Conservation (phyloP, 2,888 invertebrate genomes). For the Lydus trimaculatus region DNA sequence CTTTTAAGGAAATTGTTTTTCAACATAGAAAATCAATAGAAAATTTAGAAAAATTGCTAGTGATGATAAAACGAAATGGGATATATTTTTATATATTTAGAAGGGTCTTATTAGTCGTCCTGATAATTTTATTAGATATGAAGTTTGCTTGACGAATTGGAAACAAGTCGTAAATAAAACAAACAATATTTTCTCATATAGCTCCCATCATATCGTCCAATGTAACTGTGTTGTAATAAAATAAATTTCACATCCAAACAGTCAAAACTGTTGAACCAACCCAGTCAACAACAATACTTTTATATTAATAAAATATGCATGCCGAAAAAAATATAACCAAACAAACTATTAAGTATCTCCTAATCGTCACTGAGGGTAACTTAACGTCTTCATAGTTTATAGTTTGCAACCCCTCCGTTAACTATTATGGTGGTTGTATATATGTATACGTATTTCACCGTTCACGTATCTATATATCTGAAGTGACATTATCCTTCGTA, state of each 20-base stretch:
- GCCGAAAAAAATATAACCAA: too few relatives aligned
- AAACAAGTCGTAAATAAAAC: slow-evolving; percentile 35
- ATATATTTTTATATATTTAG: background rate
- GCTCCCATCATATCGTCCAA: slow-evolving; percentile 21
- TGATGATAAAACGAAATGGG: background rate
- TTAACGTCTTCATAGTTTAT: slow-evolving; percentile 28
- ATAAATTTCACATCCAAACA: slow-evolving; percentile 31
- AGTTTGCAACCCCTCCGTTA: slow-evolving; percentile 4
- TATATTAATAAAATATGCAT: background rate
- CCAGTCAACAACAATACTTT: background rate
- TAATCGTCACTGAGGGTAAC: slow-evolving; percentile 6
- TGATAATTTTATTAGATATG: slow-evolving; percentile 31
- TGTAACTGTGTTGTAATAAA: slow-evolving; percentile 18
- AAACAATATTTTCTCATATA: slow-evolving; percentile 33
- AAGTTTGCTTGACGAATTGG: slow-evolving; percentile 34
- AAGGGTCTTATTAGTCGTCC: slow-evolving; percentile 19
- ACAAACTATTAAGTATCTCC: background rate
- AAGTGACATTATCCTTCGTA: slow-evolving; percentile 42
- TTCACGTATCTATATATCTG: slow-evolving; percentile 37
- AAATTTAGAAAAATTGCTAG: background rate
- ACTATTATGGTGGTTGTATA: background rate
- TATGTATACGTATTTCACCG: slow-evolving; percentile 29
- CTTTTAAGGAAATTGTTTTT: slow-evolving; percentile 6
- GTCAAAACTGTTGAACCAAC: slow-evolving; percentile 24
- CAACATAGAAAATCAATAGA: background rate